Conservation (phyloP, 2,113 vertebrate species). For the Toxotes jaculatrix region DNA sequence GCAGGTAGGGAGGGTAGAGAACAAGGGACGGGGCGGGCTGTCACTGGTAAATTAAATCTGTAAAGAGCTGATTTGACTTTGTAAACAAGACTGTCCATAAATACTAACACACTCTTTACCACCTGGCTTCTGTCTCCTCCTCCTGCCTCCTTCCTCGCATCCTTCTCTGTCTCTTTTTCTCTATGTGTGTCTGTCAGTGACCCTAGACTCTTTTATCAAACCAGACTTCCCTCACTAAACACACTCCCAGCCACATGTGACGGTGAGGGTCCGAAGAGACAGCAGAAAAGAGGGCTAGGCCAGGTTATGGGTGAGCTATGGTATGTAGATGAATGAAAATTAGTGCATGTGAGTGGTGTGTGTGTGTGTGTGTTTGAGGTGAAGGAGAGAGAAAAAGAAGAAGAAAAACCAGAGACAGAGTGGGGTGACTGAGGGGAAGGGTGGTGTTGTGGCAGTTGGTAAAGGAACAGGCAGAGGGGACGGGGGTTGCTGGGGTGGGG, state of each 20-base stretch:
- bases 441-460: slow-evolving; percentile 64
- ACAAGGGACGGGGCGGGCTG: slow-evolving; percentile 52
- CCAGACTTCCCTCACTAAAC: slow-evolving; percentile 59
- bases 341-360: background rate
- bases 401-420: slow-evolving; percentile 28
- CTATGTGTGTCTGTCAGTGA: slow-evolving; percentile 39
- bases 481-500: slow-evolving; percentile 22
- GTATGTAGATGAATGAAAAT: slow-evolving; percentile 22
- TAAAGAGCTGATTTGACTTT: slow-evolving; percentile 80
- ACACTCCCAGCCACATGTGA: slow-evolving; percentile 48
- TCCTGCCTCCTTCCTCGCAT: background rate
- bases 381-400: slow-evolving; percentile 24
- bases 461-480: slow-evolving; percentile 53
- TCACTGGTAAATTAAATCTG: slow-evolving; percentile 77
- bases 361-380: slow-evolving; percentile 18
- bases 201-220: slow-evolving; percentile 55
- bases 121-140: slow-evolving; percentile 10
- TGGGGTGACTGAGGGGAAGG: slow-evolving; percentile 40
- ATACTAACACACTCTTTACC: slow-evolving; percentile 60
- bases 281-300: background rate
- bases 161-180: slow-evolving; percentile 13
- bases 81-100: slow-evolving; percentile 79
- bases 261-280: background rate
- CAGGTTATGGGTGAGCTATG: background rate
- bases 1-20: slow-evolving; percentile 19